These are phyloP conservation scores for Flexamia atlantica DNA, from an alignment of 2,888 invertebrate species.

Conservation along the genomic window DNA sequence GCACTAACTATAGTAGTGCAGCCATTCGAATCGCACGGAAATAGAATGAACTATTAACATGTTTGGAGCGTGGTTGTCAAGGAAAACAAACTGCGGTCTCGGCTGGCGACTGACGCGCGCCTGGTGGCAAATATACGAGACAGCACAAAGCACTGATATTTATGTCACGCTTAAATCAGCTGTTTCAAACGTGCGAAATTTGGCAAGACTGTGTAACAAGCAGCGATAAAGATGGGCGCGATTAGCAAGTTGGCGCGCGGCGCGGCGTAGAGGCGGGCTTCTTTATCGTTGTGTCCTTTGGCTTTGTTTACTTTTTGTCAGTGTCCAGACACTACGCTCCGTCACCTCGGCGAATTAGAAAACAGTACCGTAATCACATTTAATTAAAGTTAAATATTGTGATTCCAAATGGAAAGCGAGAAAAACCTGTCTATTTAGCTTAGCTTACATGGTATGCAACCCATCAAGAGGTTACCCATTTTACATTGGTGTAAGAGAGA, in stretches of 20 bases:
- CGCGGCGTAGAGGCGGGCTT: neutral
- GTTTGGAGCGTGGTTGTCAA: conserved; percentile 40
- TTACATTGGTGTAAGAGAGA: no score
- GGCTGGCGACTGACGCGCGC: conserved; percentile 32
- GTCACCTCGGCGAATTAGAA: neutral
- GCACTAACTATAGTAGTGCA: no score
- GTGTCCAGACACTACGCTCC: neutral
- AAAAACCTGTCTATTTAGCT: no score
- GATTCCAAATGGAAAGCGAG: no score
- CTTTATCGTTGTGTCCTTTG: conserved; percentile 35
- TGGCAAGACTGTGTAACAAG: conserved; percentile 56
- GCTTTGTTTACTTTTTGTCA: conserved; percentile 45
- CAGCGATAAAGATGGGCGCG: conserved; percentile 43
- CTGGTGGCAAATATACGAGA: conserved; percentile 35
- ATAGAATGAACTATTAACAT: conserved; percentile 52
- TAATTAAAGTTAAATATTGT: no score
- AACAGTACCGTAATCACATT: neutral
- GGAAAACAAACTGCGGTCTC: conserved; percentile 13
- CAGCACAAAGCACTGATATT: conserved; percentile 51
- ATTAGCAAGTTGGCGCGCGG: conserved; percentile 37
- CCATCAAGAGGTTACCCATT: no score
- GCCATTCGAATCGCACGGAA: neutral
- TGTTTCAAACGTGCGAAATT: conserved; percentile 58
- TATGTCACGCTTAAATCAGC: conserved; percentile 53
- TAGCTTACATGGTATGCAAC: no score